phyloP scores from a whole-genome alignment of 2,113 vertebrate species.

The Castor canadensis region DNA sequence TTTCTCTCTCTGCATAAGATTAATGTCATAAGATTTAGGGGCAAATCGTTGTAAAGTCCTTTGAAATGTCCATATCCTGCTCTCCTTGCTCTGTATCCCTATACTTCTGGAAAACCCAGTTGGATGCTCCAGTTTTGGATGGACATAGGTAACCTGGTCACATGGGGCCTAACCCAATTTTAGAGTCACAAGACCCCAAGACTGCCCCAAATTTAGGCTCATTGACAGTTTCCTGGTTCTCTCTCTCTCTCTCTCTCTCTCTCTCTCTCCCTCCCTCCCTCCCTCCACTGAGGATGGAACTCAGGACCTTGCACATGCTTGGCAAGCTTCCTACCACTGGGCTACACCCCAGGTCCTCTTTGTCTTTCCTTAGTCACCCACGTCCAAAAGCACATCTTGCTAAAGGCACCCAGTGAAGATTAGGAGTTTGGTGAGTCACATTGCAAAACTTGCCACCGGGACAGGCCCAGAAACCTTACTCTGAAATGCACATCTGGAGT shows the following conservation, averaged over 20 bases:
- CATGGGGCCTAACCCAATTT: neutral
- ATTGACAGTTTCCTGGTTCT: neutral
- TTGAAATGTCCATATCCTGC: neutral
- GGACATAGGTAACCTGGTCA: neutral
- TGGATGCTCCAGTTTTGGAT: neutral
- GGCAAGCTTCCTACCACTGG: neutral
- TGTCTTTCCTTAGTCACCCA: no score
- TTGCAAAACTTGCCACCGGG: neutral
- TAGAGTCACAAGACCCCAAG: neutral
- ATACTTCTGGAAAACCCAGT: neutral
- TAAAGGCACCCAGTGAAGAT: neutral
- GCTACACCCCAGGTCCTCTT: neutral
- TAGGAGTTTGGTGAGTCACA: neutral
- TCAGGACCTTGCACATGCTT: neutral
- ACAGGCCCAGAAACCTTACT: neutral
- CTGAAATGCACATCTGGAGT: neutral
- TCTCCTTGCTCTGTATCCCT: neutral
- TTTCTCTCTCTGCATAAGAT: neutral
- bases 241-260: neutral
- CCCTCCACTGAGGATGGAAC: neutral
- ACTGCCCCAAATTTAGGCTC: neutral
- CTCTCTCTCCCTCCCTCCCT: no score
- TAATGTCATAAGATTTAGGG: neutral
- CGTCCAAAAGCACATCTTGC: neutral
- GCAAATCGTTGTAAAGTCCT: neutral